These are phyloP conservation scores for Haliaeetus leucogaster DNA, from an alignment of 2,113 vertebrate species.

Conservation along the genomic window DNA sequence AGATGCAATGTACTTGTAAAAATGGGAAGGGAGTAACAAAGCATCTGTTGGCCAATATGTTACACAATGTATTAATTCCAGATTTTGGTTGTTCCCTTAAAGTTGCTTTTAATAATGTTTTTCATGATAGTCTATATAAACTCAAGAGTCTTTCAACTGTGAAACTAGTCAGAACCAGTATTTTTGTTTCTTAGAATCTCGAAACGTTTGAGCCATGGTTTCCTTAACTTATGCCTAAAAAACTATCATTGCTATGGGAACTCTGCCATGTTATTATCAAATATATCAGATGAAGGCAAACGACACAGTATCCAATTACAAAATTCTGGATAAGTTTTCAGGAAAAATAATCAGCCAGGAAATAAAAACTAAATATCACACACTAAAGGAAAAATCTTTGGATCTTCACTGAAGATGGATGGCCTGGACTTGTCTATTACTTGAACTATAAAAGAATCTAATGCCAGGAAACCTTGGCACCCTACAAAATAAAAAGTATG, in stretches of 20 bases:
- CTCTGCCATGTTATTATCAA: background rate
- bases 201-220: background rate
- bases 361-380: background rate
- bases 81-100: background rate
- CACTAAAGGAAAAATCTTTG: background rate
- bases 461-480: background rate
- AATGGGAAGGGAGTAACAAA: background rate
- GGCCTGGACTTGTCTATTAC: background rate
- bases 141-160: background rate
- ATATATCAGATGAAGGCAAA: background rate
- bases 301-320: background rate
- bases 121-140: background rate
- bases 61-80: background rate
- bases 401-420: background rate
- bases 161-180: background rate
- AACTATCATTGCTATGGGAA: background rate
- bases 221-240: background rate
- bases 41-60: conserved; percentile 21
- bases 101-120: background rate
- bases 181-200: background rate
- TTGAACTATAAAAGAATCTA: background rate
- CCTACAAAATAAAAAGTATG: background rate
- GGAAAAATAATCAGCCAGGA: background rate
- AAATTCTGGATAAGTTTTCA: background rate
- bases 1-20: background rate